Evolutionary conservation across 2,797 vertebrate genomes (phyloP), one percentile per base, ranked within the genome.

Genomic region (Setipinna tenuifilis): DNA sequence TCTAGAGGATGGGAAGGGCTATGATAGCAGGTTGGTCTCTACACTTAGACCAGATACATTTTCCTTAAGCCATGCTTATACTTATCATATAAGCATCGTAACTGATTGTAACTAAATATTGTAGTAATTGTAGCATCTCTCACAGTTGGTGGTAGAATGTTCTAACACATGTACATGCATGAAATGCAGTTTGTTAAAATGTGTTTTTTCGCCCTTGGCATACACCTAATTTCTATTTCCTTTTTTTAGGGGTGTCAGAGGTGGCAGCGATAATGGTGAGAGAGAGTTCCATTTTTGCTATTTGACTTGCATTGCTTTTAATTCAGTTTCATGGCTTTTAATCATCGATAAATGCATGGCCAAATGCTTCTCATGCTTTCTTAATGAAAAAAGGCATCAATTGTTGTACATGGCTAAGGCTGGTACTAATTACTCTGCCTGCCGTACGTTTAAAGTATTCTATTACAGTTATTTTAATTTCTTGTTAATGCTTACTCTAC

Each of bases 181-280:
- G 35, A 41, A 41, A 41, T 41, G 35, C 5, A 41, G 35, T 41
- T 41, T 41, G 35, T 5, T 41, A 41, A 41, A 41, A n/a, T n/a
- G n/a, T n/a, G n/a, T 75, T 19, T 75, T 35, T 4, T 1, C 16
- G 28, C 4, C 28, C 68, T 71, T 31, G 21, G 31, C n/a, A 35
- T 16, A 44, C 44, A 2, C 19, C 41, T 31, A 10, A 25, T 57
- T 28, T 83, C 71, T 84, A 5, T 81, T 23, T 85, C 41, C 28
- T 44, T 61, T 58, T 89, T 89, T 19, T 80, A 96, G 95, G 61
- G 92, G 89, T 23, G 44, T 86, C 62, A 90, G 86, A 84, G 88
- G 83, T n/a, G 90, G 90, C 31, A 84, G 81, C 81, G 92, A 93
- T 23, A 93, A 92, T 93, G 95, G 95, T 96, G 93, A 93, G 83